Percentiles rank a stretch among this genome's conserved stretches.
Conservation (phyloP, 2,797 vertebrate species). For the Peromyscus aztecus region DNA sequence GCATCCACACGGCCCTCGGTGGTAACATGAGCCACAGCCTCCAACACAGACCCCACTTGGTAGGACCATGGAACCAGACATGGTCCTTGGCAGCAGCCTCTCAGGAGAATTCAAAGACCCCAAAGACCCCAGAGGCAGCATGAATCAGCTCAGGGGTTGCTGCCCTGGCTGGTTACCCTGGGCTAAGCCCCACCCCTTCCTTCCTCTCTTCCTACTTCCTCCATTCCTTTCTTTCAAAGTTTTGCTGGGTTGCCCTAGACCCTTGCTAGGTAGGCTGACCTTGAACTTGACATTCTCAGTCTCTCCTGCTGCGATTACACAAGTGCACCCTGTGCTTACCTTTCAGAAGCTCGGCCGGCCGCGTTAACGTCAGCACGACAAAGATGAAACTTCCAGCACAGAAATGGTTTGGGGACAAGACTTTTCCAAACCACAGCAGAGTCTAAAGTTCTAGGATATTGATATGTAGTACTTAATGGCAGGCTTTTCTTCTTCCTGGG, state of each 20-base stretch:
- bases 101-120: neutral
- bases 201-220: neutral
- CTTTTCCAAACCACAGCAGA: neutral
- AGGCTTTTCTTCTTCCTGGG: neutral
- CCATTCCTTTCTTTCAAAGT: neutral
- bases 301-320: neutral
- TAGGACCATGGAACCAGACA: neutral
- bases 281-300: neutral
- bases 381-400: neutral
- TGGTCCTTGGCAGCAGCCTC: too few relatives aligned
- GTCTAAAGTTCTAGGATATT: neutral
- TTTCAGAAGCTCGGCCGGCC: neutral
- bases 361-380: too few relatives aligned
- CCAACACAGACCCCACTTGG: neutral
- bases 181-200: neutral
- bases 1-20: neutral
- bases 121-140: neutral
- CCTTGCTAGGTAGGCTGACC: neutral
- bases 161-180: neutral
- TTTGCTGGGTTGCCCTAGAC: neutral
- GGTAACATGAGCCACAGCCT: neutral
- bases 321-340: neutral
- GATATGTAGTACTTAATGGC: neutral
- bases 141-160: too few relatives aligned
- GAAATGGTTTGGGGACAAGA: neutral